phyloP scores from a whole-genome alignment of 2,888 invertebrate genomes.

The Oligia fasciuncula region DNA sequence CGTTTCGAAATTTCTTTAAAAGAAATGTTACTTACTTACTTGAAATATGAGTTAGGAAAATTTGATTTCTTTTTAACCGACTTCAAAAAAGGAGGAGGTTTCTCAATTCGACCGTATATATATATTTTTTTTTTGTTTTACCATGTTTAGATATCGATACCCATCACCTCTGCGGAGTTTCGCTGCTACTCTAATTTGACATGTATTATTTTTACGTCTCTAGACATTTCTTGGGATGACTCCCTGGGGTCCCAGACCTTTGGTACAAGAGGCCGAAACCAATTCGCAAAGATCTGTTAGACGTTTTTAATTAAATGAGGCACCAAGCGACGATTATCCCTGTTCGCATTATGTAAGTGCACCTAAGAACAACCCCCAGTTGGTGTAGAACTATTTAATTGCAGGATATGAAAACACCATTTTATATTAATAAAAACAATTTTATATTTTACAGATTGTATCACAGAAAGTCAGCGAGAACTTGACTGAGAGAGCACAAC shows the following conservation, averaged over 20 bases:
- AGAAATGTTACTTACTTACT: too few species aligned
- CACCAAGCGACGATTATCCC: background rate
- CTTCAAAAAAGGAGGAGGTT: too few species aligned
- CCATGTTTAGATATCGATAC: too few species aligned
- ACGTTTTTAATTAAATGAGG: background rate
- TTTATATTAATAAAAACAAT: background rate
- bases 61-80: too few species aligned
- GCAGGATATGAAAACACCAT: background rate
- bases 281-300: background rate
- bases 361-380: background rate
- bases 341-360: background rate
- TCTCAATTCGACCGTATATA: too few species aligned
- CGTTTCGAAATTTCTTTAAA: too few species aligned
- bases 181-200: too few species aligned
- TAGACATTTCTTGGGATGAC: background rate
- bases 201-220: too few species aligned
- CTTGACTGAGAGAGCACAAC: slow-evolving; percentile 96
- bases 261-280: background rate
- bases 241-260: background rate
- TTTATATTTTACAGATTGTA: slow-evolving; percentile 86
- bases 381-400: background rate
- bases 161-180: too few species aligned
- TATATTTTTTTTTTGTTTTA: too few species aligned
- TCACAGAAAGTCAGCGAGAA: slow-evolving; percentile 97
- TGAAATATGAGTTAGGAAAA: too few species aligned